Evolutionary conservation across 2,113 vertebrate genomes (phyloP).

Genomic region (Condylura cristata): DNA sequence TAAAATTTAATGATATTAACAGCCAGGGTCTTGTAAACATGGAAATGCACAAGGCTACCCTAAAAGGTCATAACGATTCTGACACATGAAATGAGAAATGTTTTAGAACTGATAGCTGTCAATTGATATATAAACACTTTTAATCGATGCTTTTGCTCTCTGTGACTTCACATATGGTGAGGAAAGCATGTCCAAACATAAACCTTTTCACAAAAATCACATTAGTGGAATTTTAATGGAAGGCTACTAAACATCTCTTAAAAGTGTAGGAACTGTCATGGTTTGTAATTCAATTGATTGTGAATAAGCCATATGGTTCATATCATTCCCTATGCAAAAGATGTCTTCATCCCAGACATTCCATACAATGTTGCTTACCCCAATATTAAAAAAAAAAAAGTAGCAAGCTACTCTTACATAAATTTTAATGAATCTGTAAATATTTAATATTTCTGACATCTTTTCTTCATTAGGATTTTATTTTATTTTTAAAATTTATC

Average conservation of each 20-base stretch:
- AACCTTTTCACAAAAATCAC: constrained; percentile 70
- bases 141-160: constrained; percentile 46
- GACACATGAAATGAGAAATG: constrained; percentile 29
- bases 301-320: constrained; percentile 73
- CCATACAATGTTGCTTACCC: constrained; percentile 32
- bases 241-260: constrained; percentile 58
- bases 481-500: too few species aligned
- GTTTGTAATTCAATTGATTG: constrained; percentile 63
- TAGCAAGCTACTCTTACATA: background rate
- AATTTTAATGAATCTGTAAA: constrained; percentile 34
- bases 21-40: constrained; percentile 33
- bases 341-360: constrained; percentile 66
- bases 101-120: constrained; percentile 58
- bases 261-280: constrained; percentile 62
- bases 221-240: constrained; percentile 73
- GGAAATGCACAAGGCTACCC: background rate
- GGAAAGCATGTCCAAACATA: constrained; percentile 58
- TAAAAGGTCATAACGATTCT: constrained; percentile 34
- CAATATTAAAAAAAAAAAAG: constrained; percentile 24
- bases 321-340: constrained; percentile 67
- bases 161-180: constrained; percentile 31
- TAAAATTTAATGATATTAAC: constrained; percentile 53
- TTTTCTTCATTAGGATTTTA: constrained; percentile 61
- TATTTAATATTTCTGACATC: constrained; percentile 13
- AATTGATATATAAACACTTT: constrained; percentile 53